Evolutionary conservation across 2,888 invertebrate genomes (phyloP).

Genomic region (Drosophila rubida): DNA sequence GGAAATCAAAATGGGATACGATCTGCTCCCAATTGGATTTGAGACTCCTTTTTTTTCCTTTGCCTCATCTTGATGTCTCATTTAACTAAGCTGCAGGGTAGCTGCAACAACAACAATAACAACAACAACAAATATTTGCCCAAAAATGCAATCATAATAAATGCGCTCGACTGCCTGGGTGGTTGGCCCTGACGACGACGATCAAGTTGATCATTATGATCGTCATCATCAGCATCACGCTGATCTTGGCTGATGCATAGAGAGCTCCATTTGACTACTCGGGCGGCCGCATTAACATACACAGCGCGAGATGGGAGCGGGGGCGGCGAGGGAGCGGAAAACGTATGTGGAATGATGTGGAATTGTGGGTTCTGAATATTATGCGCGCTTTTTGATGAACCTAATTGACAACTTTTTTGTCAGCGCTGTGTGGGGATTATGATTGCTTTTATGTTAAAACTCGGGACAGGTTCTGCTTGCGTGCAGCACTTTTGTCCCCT

Average conservation of each 20-base stretch:
- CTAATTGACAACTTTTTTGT: constrained; percentile 83
- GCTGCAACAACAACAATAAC: constrained; percentile 31
- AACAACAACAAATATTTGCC: constrained; percentile 48
- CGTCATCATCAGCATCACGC: constrained; percentile 7
- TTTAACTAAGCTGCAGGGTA: constrained; percentile 74
- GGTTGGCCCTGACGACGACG: constrained; percentile 44
- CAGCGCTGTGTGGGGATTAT: constrained; percentile 79
- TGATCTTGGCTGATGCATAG: constrained; percentile 31
- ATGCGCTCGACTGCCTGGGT: constrained; percentile 69
- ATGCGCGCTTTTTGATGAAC: constrained; percentile 67
- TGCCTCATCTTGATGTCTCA: constrained; percentile 68
- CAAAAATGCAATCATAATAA: constrained; percentile 79
- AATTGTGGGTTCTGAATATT: constrained; percentile 20
- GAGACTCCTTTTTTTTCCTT: neutral
- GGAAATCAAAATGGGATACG: constrained; percentile 26
- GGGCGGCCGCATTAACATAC: constrained; percentile 68
- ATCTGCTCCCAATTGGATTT: constrained; percentile 27
- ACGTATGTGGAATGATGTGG: constrained; percentile 1
- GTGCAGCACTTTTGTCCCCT: neutral
- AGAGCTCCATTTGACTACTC: constrained; percentile 70
- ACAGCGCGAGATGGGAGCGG: neutral
- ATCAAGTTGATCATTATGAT: constrained; percentile 28
- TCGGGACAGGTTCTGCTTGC: constrained; percentile 21
- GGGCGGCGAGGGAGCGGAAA: neutral
- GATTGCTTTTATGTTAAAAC: constrained; percentile 82